Evolutionary conservation across 2,888 invertebrate genomes (phyloP).

Genomic region (Beris chalybata): DNA sequence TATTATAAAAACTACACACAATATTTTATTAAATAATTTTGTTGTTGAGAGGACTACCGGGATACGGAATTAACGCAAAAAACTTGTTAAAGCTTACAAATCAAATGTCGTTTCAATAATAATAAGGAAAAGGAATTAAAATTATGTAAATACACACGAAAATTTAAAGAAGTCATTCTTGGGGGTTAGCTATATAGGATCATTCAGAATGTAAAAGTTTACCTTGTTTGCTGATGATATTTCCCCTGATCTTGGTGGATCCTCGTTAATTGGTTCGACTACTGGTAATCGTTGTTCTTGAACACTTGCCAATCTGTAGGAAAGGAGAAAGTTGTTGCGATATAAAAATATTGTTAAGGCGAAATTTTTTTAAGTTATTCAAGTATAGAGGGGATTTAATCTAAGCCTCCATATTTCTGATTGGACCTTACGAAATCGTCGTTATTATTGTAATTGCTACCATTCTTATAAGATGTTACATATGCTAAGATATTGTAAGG

Average conservation of each 20-base stretch:
- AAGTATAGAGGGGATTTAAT: too few species aligned
- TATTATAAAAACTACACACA: constrained; percentile 16
- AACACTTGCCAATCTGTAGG: constrained; percentile 86
- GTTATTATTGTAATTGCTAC: too few species aligned
- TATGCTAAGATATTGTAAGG: too few species aligned
- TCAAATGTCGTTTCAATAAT: constrained; percentile 24
- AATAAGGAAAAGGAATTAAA: constrained; percentile 11
- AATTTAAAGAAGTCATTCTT: constrained; percentile 16
- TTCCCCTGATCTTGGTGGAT: constrained; percentile 59
- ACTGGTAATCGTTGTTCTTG: constrained; percentile 86
- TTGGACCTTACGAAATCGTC: too few species aligned
- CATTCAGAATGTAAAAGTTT: constrained; percentile 47
- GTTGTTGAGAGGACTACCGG: neutral
- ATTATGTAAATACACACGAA: constrained; percentile 29
- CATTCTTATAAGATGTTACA: too few species aligned
- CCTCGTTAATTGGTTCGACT: constrained; percentile 62
- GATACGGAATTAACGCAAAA: constrained; percentile 18
- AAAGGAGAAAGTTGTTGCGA: neutral
- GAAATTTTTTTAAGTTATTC: too few species aligned
- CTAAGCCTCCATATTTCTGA: too few species aligned
- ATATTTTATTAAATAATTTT: constrained; percentile 6
- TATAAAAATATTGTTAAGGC: neutral
- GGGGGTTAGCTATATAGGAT: constrained; percentile 1
- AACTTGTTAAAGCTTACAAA: constrained; percentile 25
- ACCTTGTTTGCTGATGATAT: constrained; percentile 74